These are phyloP conservation scores for Haliclystus octoradiatus DNA, from an alignment of 30 jellyfish, hydroid and myxozoan genomes.

Conservation along the genomic window DNA sequence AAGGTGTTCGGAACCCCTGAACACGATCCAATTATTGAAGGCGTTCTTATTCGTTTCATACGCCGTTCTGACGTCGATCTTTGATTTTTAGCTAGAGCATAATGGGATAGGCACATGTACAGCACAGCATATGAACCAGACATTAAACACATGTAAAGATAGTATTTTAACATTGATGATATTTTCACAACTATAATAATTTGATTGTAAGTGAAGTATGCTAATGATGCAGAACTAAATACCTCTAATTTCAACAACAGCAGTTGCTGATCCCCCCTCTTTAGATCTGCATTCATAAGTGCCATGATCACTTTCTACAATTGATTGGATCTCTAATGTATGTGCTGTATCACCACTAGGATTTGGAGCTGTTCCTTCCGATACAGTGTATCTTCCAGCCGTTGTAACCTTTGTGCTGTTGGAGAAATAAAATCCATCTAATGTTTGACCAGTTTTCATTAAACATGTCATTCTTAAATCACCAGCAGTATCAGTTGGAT, in stretches of 20 bases:
- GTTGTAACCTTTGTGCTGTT: background rate
- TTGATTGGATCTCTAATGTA: background rate
- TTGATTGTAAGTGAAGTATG: no score
- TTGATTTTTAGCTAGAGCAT: no score
- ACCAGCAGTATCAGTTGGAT: background rate
- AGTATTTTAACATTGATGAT: no score
- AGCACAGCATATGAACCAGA: no score
- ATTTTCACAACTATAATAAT: no score
- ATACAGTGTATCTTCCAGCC: background rate
- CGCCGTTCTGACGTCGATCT: no score
- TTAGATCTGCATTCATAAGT: background rate
- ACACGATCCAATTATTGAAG: no score
- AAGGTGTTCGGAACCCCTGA: no score
- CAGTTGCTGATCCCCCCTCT: background rate
- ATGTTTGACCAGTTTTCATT: background rate
- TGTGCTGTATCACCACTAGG: background rate
- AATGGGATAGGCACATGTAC: no score
- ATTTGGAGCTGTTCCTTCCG: background rate
- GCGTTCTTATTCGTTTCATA: no score
- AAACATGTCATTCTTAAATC: background rate
- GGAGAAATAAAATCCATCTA: background rate
- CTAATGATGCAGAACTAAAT: no score
- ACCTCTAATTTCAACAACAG: background rate
- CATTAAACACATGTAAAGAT: no score
- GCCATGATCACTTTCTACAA: background rate